Conservation (phyloP, 2,797 vertebrate species). For the Eulemur albifrons region DNA sequence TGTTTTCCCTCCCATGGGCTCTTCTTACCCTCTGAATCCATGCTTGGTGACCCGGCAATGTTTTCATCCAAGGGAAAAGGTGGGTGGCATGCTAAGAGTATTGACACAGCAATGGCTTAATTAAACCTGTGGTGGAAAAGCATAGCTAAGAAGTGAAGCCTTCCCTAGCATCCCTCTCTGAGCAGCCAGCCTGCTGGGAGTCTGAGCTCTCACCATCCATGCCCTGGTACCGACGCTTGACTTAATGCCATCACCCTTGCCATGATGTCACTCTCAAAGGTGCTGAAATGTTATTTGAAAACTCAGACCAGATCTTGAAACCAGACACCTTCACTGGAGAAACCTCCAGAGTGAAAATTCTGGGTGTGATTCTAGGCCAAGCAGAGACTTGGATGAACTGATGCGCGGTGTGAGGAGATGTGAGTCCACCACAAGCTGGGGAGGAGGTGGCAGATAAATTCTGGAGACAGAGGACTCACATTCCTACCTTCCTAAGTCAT, state of each 20-base stretch:
- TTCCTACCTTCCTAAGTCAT: neutral
- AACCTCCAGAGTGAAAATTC: neutral
- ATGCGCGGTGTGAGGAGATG: rapidly evolving
- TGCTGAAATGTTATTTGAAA: conserved; percentile 52
- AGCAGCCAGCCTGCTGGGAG: neutral
- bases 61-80: neutral
- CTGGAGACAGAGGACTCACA: neutral
- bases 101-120: conserved; percentile 33
- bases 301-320: conserved; percentile 36
- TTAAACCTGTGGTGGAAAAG: conserved; percentile 57
- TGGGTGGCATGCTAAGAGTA: neutral
- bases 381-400: neutral
- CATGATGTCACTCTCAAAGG: conserved; percentile 47
- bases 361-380: neutral
- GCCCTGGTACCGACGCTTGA: neutral
- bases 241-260: neutral
- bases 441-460: too few species aligned
- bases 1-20: neutral
- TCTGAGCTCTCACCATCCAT: neutral
- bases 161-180: neutral
- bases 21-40: neutral
- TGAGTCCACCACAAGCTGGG: neutral
- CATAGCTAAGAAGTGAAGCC: neutral
- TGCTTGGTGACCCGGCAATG: neutral
- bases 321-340: conserved; percentile 3